Evolutionary conservation across 2,888 invertebrate species (phyloP), one percentile per base, ranked within the genome.

Genomic region (Meiosimyza platycephala): DNA sequence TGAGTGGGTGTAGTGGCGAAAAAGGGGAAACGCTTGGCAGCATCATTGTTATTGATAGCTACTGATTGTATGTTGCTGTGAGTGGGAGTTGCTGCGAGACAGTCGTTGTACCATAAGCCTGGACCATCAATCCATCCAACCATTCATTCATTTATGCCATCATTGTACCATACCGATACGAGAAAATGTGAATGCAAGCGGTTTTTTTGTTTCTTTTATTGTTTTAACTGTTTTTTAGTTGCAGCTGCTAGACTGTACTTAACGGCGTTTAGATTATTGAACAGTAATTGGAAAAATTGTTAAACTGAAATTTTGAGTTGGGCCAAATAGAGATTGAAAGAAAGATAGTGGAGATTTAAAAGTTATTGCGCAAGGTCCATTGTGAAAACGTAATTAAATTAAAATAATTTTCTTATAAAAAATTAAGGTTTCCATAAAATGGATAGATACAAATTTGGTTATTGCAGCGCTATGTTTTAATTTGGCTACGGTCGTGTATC

Each of bases 151-250:
- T 47, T 40, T 40, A 16, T 22, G 57, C 15, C n/a, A 57, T 57
- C 12, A 57, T 22, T 57, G 47, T 48, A 6, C 3, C 9, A 72
- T 76, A 72, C 40, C 9, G 13, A 13, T 13, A 12, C 28, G 57
- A 57, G 57, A 18, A 48, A 63, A 72, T 72, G 40, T 74, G 11
- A 75, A 69, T 75, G 75, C 75, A 68, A 73, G 73, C 62, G 62
- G 63, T 33, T 72, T 65, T 54, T 71, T 66, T 63, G 62, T 74
- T 75, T 69, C 73, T 71, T 13, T 73, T 78, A 69, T 76, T 69
- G 55, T 76, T 79, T 76, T 75, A 79, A 73, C 68, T 74, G 74
- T 76, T 72, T 69, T 72, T 72, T 52, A 68, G 72, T 63, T 64
- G 72, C 50, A 74, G 54, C 18, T 66, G 65, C 63, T 64, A 50